Evolutionary conservation across 2,888 invertebrate species (phyloP).

Genomic region (Hirtodrosophila duncani): DNA sequence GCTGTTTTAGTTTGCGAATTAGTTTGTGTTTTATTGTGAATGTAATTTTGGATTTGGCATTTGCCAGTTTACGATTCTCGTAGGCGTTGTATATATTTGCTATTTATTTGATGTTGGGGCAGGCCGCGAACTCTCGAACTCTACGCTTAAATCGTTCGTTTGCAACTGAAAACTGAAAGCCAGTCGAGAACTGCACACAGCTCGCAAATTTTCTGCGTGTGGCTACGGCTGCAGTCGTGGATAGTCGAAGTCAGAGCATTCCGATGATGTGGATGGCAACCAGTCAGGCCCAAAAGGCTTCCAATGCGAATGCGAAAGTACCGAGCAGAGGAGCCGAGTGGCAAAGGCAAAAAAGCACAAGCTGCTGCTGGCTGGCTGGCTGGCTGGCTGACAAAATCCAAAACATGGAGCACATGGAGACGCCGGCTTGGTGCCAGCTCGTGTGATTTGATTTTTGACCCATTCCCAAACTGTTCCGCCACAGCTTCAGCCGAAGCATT

Average conservation of each 20-base stretch:
- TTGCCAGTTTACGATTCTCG: no score
- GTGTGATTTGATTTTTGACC: conserved; percentile 28
- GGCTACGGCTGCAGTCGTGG: conserved; percentile 37
- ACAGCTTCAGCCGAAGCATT: neutral
- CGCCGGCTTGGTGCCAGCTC: conserved; percentile 30
- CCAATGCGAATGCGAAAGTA: conserved; percentile 40
- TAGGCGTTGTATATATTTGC: neutral
- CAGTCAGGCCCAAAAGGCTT: conserved; percentile 26
- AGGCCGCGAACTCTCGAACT: conserved; percentile 61
- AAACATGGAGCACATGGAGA: no score
- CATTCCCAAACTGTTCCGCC: conserved; percentile 40
- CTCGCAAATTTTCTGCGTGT: conserved; percentile 55
- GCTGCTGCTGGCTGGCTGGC: no score
- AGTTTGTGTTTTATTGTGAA: no score
- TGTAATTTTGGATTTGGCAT: no score
- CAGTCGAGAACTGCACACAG: conserved; percentile 58
- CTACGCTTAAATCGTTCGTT: conserved; percentile 76
- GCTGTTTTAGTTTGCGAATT: no score
- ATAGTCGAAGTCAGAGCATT: conserved; percentile 32
- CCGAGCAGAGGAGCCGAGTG: conserved; percentile 34
- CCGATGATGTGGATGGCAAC: neutral
- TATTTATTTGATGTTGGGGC: conserved; percentile 30
- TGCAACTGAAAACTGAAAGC: conserved; percentile 70
- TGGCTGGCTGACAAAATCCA: no score
- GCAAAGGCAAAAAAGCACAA: conserved; percentile 42